Base-by-base conservation (phyloP, 2,113 vertebrate species). In the Macquaria australasica region DNA sequence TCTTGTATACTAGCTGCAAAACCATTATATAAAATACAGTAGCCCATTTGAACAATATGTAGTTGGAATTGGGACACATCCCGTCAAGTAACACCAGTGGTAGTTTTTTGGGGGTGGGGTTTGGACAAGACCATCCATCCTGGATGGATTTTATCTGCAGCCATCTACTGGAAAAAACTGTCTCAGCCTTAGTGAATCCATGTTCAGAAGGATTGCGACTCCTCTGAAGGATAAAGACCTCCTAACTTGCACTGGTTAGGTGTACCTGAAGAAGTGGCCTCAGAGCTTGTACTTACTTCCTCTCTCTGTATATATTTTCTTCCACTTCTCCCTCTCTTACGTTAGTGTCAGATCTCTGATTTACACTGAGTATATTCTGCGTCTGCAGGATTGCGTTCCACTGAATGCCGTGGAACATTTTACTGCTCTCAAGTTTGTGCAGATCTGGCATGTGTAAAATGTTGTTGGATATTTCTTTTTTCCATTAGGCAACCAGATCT, bases 331-430 rank as follows among this genome's bases (percentile, higher is more conserved):
- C 12, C 11, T 71, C 34, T 20, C n/a, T 28, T 6, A 1, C 41
- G 20, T 77, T 28, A 20, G 59, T 25, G 53, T 67, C 56, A 25
- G 56, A 50, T 53, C 31, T 66, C 50, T n/a, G 59, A 66, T 55
- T 63, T 63, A 82, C 50, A 66, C 48, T 15, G 8, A 18, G n/a
- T 25, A 59, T 50, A 73, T 68, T 31, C 45, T 84, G 70, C 55
- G 59, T 41, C 39, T 43, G 45, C 14, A 43, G 56, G 68, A n/a
- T 21, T 23, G 39, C 70, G 25, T 83, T 82, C 31, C 68, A n/a
- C 62, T 41, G 56, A 59, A 66, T 12, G 25, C 25, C 66, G 60
- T 83, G 77, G 76, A 87, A 85, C 70, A 62, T 79, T 62, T 78
- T 48, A 62, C 59, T 20, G 60, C 37, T n/a, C 16, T 6, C 23